Conservation (phyloP, 2,888 invertebrate species). For the Dilophus febrilis region DNA sequence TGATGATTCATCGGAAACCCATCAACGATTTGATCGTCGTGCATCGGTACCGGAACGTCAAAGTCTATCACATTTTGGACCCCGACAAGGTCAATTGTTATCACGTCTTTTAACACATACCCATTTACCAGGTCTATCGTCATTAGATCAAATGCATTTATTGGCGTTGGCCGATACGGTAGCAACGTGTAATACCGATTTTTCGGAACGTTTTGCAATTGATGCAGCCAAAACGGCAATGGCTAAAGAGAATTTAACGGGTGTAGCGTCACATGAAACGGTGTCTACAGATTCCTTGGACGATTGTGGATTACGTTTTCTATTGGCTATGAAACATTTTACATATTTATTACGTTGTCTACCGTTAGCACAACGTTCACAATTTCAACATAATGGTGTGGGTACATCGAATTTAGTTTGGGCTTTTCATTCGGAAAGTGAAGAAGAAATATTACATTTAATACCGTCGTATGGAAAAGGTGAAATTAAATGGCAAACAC, state of each 20-base stretch:
- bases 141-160: conserved; percentile 98
- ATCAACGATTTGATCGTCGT: conserved; percentile 36
- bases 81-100: conserved; percentile 66
- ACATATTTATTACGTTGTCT: conserved; percentile 86
- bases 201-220: conserved; percentile 64
- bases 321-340: conserved; percentile 95
- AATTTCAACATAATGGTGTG: conserved; percentile 72
- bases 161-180: conserved; percentile 97
- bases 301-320: conserved; percentile 90
- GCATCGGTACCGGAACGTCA: conserved; percentile 57
- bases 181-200: conserved; percentile 77
- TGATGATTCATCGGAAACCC: conserved; percentile 51
- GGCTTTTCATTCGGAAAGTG: conserved; percentile 98
- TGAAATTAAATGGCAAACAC: conserved; percentile 72
- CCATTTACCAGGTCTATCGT: conserved; percentile 84
- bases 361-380: conserved; percentile 73
- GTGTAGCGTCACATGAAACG: conserved; percentile 36
- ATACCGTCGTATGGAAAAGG: conserved; percentile 78
- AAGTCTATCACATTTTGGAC: conserved; percentile 71
- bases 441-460: conserved; percentile 80
- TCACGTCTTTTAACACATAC: conserved; percentile 87
- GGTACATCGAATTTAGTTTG: conserved; percentile 87
- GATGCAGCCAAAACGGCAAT: conserved; percentile 49
- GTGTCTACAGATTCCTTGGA: conserved; percentile 67
- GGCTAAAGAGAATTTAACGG: conserved; percentile 44